A percentile compares a stretch with the other conserved stretches of the same genome.
Conservation (phyloP, 2,113 vertebrate species). For the Corvus moneduloides region DNA sequence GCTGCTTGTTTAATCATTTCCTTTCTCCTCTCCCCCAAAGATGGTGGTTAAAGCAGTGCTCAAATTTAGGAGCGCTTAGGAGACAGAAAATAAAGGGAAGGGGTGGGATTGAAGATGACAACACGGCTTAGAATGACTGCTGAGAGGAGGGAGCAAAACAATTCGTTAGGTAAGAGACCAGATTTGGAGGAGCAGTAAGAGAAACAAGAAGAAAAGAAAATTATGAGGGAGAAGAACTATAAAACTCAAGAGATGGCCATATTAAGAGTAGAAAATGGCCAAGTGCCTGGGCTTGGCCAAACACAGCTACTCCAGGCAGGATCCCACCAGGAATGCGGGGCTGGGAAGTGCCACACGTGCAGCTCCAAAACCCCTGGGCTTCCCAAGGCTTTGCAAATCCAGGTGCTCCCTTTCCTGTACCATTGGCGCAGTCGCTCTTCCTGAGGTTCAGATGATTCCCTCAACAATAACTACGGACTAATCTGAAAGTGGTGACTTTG, state of each 20-base stretch:
- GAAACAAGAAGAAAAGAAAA: neutral
- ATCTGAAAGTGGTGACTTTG: neutral
- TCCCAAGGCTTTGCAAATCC: neutral
- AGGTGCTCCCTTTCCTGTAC: neutral
- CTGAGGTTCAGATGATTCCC: neutral
- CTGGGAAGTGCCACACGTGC: accelerated
- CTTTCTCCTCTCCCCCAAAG: neutral
- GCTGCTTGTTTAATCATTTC: neutral
- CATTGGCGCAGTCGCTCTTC: accelerated
- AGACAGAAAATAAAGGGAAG: neutral
- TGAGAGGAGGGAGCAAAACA: neutral
- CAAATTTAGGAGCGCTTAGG: neutral
- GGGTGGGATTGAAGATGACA: neutral
- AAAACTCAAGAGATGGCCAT: neutral
- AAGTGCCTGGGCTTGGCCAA: neutral
- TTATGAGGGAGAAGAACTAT: neutral
- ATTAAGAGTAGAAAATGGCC: neutral
- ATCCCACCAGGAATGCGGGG: neutral
- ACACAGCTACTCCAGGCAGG: neutral
- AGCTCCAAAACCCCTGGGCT: neutral
- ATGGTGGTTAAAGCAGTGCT: neutral
- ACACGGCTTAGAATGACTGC: neutral
- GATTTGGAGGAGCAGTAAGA: neutral
- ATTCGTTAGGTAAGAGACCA: neutral
- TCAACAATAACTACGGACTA: neutral